These are phyloP conservation scores for Platycercus adscitus DNA, from an alignment of 2,113 vertebrate genomes.

Conservation along the genomic window DNA sequence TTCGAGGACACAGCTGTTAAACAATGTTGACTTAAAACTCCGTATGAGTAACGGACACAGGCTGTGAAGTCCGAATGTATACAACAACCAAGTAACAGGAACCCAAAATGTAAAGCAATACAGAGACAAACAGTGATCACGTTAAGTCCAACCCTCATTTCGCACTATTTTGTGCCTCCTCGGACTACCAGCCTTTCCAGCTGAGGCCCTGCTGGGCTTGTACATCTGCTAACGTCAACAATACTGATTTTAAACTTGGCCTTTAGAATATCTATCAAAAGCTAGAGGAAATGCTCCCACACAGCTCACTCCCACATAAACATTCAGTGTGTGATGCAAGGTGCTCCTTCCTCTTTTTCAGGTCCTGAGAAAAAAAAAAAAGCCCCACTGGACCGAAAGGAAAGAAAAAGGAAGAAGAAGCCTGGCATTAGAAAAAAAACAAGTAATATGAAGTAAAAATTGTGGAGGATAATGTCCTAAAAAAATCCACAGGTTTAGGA, in stretches of 20 bases:
- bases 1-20: background rate
- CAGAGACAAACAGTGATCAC: background rate
- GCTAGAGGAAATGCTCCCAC: background rate
- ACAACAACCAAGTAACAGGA: background rate
- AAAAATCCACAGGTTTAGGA: background rate
- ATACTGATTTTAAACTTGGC: background rate
- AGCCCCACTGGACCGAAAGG: background rate
- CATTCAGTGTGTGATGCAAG: background rate
- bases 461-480: background rate
- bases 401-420: background rate
- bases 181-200: background rate
- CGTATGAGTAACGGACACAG: background rate
- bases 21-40: background rate
- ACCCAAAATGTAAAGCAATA: background rate
- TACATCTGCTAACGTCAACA: background rate
- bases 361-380: background rate
- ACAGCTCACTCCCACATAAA: background rate
- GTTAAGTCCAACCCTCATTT: background rate
- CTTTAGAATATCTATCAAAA: background rate
- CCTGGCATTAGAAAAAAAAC: background rate
- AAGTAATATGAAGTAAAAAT: background rate
- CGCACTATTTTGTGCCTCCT: background rate
- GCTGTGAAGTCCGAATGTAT: background rate
- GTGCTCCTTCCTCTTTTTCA: background rate
- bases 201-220: fast-evolving